Base-by-base conservation (phyloP, 1,140 invertebrate genomes). In the Drosophila saltans region DNA sequence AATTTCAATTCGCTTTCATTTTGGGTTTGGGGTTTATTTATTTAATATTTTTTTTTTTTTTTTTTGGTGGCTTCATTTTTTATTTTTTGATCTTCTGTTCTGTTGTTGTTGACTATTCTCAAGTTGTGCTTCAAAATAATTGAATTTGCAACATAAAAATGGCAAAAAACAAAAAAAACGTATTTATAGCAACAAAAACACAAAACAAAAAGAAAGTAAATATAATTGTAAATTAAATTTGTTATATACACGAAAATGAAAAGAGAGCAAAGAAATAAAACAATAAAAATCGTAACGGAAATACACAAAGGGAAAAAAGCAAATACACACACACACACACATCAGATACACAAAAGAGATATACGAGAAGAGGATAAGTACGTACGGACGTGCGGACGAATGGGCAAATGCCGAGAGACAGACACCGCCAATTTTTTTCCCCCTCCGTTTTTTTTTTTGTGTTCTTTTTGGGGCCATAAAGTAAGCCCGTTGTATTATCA, bases 191-290 rank as follows among this genome's bases (percentile, higher is more conserved):
- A 36, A 36, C 33, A 36, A 36, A 36, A 36, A 36, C 33, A 36
- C 3, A 36, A 36, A 36, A 36, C 33, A 36, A 36, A 36, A 36
- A 36, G 33, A 36, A 80, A 80, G 76, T 70, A 89, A 74, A 89
- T 86, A 86, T 86, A 83, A 88, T 86, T 83, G 84, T 83, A 73
- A 86, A 89, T 83, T 86, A 88, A 86, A 86, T 88, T 88, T 59
- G 80, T 70, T 79, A 86, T 57, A 72, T 85, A 86, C 79, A 85
- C 72, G 69, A 89, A 75, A 76, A 86, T 69, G 57, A 69, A 85
- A 73, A 69, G 59, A 40, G 63, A 48, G 41, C 71, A 75, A 41
- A 24, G 48, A 75, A 82, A 82, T 69, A 76, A 80, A 83, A 88
- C 84, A 84, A 88, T 89, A 84, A 88, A 89, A 85, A 59, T 62